These are phyloP conservation scores for Naja naja DNA, from an alignment of 2,113 vertebrate genomes.

Conservation along the genomic window DNA sequence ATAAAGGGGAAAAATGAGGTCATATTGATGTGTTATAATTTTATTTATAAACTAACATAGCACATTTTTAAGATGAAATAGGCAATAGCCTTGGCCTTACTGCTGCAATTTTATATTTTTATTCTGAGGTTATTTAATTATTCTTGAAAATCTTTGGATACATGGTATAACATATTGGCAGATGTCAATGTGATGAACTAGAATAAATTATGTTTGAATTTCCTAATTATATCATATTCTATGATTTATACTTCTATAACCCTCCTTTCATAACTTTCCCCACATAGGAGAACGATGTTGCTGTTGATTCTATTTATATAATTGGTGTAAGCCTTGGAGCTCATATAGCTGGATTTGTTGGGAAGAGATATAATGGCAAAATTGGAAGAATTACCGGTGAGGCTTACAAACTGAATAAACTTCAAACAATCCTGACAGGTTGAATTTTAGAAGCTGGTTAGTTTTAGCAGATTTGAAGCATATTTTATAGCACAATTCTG, in stretches of 20 bases:
- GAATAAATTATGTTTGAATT: background rate
- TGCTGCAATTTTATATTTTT: background rate
- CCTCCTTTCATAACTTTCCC: background rate
- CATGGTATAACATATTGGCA: background rate
- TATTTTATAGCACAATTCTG: background rate
- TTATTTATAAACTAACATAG: background rate
- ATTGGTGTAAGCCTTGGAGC: constrained; percentile 95
- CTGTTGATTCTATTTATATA: constrained; percentile 81
- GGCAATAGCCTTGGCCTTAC: background rate
- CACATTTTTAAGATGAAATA: background rate
- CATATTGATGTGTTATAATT: background rate
- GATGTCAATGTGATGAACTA: background rate
- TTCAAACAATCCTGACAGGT: background rate
- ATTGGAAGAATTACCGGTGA: constrained; percentile 95
- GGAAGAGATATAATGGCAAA: constrained; percentile 83
- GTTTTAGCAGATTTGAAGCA: background rate
- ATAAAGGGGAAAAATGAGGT: background rate
- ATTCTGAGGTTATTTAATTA: background rate
- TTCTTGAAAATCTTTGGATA: background rate
- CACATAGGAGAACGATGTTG: constrained; percentile 77
- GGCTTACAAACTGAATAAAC: background rate
- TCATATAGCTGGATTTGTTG: constrained; percentile 90
- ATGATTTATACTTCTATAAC: background rate
- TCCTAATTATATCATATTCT: background rate
- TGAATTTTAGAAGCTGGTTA: background rate